A percentile compares a stretch with the other conserved stretches of the same genome.
These are phyloP conservation scores for Sminthurides bifidus DNA, from an alignment of 1,140 invertebrate species.

Conservation along the genomic window DNA sequence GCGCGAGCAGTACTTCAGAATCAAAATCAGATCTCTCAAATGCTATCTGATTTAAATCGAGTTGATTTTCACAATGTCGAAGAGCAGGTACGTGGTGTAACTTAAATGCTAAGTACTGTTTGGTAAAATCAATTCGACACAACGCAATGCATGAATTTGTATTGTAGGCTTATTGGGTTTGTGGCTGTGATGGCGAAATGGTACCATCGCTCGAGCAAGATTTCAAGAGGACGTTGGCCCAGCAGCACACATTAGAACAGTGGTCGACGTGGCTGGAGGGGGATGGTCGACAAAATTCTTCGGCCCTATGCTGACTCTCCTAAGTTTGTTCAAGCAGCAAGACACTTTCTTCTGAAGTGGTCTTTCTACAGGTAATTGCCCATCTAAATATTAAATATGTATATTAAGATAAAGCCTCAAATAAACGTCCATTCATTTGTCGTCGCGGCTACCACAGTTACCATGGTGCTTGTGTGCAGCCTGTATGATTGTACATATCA, in stretches of 20 bases:
- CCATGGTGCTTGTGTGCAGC: no score
- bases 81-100: constrained; percentile 46
- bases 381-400: no score
- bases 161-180: constrained; percentile 86
- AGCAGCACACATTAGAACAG: constrained; percentile 85
- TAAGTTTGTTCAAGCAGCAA: constrained; percentile 76
- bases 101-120: not conserved
- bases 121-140: constrained; percentile 1
- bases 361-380: constrained; percentile 82
- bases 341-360: constrained; percentile 96
- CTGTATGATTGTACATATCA: not conserved
- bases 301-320: constrained; percentile 74
- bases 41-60: constrained; percentile 91
- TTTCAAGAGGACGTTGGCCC: constrained; percentile 84
- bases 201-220: constrained; percentile 80
- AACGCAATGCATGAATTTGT: not conserved
- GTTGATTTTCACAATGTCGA: constrained; percentile 97
- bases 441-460: no score
- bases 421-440: no score
- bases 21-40: constrained; percentile 87
- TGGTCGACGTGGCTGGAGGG: constrained; percentile 95
- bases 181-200: constrained; percentile 77
- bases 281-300: constrained; percentile 53
- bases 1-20: constrained; percentile 92
- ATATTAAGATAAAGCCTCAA: no score